Percentiles rank a stretch among this genome's conserved stretches.
Conservation (phyloP, 2,113 vertebrate genomes). For the Muntiacus muntjak region DNA sequence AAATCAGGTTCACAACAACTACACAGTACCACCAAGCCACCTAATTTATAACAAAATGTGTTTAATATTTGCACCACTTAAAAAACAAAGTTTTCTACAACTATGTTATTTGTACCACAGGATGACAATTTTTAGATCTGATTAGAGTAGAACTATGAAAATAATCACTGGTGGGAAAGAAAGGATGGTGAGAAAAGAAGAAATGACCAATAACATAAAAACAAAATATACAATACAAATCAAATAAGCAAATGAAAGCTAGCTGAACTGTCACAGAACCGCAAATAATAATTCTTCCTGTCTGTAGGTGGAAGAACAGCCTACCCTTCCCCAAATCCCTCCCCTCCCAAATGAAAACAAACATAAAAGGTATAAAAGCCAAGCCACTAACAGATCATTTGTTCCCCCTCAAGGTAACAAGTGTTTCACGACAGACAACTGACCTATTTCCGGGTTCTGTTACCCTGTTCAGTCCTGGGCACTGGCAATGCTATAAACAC, state of each 20-base stretch:
- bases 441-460: neutral
- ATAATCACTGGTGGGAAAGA: conserved; percentile 27
- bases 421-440: neutral
- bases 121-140: conserved; percentile 24
- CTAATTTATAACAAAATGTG: neutral
- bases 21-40: neutral
- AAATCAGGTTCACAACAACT: neutral
- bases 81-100: neutral
- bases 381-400: neutral
- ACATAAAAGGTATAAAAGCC: conserved; percentile 2
- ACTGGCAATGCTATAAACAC: neutral
- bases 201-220: conserved; percentile 37
- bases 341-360: neutral
- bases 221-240: conserved; percentile 25
- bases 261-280: neutral
- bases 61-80: neutral
- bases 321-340: neutral
- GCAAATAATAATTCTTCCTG: neutral
- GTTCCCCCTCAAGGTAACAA: neutral
- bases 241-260: conserved; percentile 30
- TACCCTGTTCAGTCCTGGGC: neutral
- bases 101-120: conserved; percentile 19
- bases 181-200: neutral
- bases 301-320: neutral
- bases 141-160: conserved; percentile 1